A percentile compares a stretch with the other conserved stretches of the same genome.
Conservation (phyloP, 64 coral and sea anemone species). For the Acropora tenuis region DNA sequence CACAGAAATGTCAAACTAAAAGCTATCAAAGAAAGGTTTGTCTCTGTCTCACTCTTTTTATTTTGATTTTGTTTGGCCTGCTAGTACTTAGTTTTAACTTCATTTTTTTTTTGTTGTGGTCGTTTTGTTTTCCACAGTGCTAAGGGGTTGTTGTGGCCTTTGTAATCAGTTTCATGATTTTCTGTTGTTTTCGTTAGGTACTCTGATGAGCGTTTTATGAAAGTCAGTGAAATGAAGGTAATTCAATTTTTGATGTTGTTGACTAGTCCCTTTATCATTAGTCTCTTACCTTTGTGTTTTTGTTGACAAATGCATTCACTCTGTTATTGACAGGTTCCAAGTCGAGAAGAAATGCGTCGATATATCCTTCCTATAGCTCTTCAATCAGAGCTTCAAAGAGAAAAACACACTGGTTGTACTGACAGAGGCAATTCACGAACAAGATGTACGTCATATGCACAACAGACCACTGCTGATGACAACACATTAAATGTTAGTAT, state of each 20-base stretch:
- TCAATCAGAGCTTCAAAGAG: conserved; percentile 1
- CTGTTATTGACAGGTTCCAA: conserved; percentile 35
- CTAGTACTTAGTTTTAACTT: too few species aligned
- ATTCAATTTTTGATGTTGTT: too few species aligned
- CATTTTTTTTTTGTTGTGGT: too few species aligned
- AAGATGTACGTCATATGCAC: neutral
- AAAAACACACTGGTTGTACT: neutral
- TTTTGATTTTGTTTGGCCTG: too few species aligned
- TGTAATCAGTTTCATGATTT: neutral
- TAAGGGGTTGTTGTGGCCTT: too few species aligned
- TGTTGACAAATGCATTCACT: neutral
- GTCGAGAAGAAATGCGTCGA: conserved; percentile 50
- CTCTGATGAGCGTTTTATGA: conserved; percentile 75
- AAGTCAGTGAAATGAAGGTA: conserved; percentile 88
- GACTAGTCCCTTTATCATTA: neutral
- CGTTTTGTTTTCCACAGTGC: too few species aligned
- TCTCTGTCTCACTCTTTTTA: neutral
- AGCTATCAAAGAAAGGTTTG: conserved; percentile 93
- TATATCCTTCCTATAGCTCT: conserved; percentile 22
- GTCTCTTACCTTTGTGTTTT: too few species aligned
- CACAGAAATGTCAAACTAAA: conserved; percentile 95
- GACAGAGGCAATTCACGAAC: neutral
- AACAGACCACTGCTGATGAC: conserved; percentile 36
- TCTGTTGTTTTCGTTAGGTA: conserved; percentile 49
- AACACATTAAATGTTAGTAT: conserved; percentile 74